A percentile compares a stretch with the other conserved stretches of the same genome.
phyloP scores from a whole-genome alignment of 64 coral and sea anemone species.

The Catalaphyllia jardinei region DNA sequence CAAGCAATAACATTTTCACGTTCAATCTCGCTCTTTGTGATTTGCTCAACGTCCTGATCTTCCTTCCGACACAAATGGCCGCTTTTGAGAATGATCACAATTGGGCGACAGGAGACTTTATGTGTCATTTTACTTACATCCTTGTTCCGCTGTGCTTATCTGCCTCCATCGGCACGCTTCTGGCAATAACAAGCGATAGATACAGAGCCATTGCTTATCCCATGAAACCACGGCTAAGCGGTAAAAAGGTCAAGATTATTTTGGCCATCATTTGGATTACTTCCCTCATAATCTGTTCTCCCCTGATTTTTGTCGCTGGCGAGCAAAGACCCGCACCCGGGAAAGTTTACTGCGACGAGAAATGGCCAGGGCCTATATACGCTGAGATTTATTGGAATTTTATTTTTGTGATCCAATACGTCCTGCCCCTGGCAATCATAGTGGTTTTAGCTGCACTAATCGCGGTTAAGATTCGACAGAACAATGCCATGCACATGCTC shows the following conservation, averaged over 20 bases:
- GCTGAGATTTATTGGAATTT: slow-evolving; percentile 72
- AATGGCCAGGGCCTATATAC: slow-evolving; percentile 50
- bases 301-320: slow-evolving; percentile 80
- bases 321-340: slow-evolving; percentile 24
- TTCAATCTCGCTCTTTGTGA: slow-evolving; percentile 91
- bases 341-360: slow-evolving; percentile 71
- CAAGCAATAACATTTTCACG: slow-evolving; percentile 86
- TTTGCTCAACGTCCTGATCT: slow-evolving; percentile 79
- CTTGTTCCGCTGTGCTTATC: slow-evolving; percentile 81
- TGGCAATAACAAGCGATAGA: slow-evolving; percentile 84
- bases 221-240: slow-evolving; percentile 65
- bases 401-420: slow-evolving; percentile 78
- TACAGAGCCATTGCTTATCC: slow-evolving; percentile 83
- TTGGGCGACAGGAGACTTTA: slow-evolving; percentile 88
- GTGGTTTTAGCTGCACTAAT: slow-evolving; percentile 53
- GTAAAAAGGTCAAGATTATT: slow-evolving; percentile 52
- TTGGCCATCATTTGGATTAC: slow-evolving; percentile 73
- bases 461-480: slow-evolving; percentile 52
- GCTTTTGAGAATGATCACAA: slow-evolving; percentile 94
- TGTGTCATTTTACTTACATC: slow-evolving; percentile 80
- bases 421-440: slow-evolving; percentile 69
- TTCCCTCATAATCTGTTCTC: slow-evolving; percentile 57
- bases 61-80: slow-evolving; percentile 89
- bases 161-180: slow-evolving; percentile 76
- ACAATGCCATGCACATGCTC: slow-evolving; percentile 52